Conservation (phyloP, 2,888 invertebrate species). For the Loripinus fragilis region DNA sequence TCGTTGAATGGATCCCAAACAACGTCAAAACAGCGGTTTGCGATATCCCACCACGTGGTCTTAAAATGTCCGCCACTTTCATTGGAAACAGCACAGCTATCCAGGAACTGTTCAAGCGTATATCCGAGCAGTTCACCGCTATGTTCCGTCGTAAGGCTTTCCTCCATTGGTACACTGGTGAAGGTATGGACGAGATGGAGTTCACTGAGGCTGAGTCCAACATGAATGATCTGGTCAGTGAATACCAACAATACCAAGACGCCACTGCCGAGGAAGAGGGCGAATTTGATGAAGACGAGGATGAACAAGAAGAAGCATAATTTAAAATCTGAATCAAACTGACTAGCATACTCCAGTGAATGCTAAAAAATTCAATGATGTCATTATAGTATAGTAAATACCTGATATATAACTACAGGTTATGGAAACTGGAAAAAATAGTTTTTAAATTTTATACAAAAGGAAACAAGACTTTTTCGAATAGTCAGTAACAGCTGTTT, state of each 20-base stretch:
- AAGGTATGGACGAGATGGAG: slow-evolving; percentile 98
- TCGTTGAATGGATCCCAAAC: slow-evolving; percentile 96
- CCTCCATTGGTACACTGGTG: slow-evolving; percentile 98
- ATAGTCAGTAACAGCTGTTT: too few species aligned
- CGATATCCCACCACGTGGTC: slow-evolving; percentile 95
- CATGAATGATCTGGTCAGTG: slow-evolving; percentile 87
- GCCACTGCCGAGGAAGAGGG: slow-evolving; percentile 86
- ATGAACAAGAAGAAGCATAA: neutral
- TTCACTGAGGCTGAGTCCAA: slow-evolving; percentile 94
- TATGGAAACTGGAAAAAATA: too few species aligned
- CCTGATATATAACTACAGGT: too few species aligned
- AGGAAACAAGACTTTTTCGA: too few species aligned
- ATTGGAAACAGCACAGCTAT: slow-evolving; percentile 80
- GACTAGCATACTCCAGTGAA: too few species aligned
- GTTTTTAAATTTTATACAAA: too few species aligned
- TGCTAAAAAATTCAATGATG: too few species aligned
- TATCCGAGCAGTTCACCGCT: slow-evolving; percentile 87
- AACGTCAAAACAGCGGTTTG: slow-evolving; percentile 95
- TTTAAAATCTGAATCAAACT: too few species aligned
- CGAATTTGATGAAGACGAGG: neutral
- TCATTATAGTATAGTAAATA: too few species aligned
- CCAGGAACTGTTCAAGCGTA: slow-evolving; percentile 79
- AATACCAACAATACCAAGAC: slow-evolving; percentile 77
- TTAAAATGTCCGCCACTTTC: slow-evolving; percentile 89
- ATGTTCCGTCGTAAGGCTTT: slow-evolving; percentile 98